Conservation (phyloP, 1,140 invertebrate genomes). For the Polypedilum pembai region DNA sequence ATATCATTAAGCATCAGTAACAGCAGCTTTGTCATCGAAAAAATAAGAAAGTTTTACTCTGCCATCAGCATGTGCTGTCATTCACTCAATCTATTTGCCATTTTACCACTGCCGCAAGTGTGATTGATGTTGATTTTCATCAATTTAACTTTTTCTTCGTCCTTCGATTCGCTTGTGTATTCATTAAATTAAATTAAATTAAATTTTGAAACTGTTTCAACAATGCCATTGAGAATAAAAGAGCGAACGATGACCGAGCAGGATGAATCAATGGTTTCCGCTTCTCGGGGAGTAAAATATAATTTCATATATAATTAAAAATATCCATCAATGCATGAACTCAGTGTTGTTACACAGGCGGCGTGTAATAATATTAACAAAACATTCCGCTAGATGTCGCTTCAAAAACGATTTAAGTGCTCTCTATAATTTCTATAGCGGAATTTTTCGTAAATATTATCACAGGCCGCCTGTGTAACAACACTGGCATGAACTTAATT, state of each 20-base stretch:
- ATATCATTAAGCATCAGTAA: neutral
- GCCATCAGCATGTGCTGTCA: neutral
- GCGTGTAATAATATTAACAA: too few species aligned
- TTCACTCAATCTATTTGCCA: neutral
- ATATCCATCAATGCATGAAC: too few species aligned
- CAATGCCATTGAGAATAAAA: neutral
- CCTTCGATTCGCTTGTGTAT: neutral
- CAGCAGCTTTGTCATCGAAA: neutral
- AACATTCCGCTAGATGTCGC: too few species aligned
- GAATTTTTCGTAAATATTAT: too few species aligned
- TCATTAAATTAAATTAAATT: neutral
- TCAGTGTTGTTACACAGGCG: too few species aligned
- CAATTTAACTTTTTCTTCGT: neutral
- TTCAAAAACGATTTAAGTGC: too few species aligned
- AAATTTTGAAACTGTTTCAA: too few species aligned
- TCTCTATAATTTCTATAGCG: too few species aligned
- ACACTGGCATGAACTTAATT: too few species aligned
- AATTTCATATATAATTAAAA: too few species aligned
- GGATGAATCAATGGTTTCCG: neutral
- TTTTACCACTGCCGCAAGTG: neutral
- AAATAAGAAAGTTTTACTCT: neutral
- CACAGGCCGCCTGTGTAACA: too few species aligned
- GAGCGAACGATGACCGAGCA: neutral
- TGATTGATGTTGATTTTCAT: constrained; percentile 16
- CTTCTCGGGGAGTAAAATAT: neutral